These are phyloP conservation scores for Nebria salina DNA, from an alignment of 2,888 invertebrate genomes.

Conservation along the genomic window DNA sequence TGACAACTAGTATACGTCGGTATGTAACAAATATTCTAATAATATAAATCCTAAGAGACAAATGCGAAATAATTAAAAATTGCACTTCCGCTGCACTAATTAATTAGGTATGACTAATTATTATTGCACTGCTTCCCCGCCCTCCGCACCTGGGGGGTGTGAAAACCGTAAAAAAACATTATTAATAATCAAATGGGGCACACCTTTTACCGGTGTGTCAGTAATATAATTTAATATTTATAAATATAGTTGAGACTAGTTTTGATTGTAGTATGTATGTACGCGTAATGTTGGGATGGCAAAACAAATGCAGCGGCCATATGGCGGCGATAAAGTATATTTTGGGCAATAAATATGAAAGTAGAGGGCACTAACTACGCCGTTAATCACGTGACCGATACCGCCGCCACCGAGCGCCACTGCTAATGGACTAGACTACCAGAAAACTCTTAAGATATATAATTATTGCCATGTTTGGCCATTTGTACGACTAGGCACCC, in stretches of 20 bases:
- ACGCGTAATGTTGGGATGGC: not conserved
- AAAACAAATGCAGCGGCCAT: slow-evolving; percentile 54
- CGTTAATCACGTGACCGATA: slow-evolving; percentile 35
- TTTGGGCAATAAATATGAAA: slow-evolving; percentile 37
- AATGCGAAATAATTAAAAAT: slow-evolving; percentile 30
- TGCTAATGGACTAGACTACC: slow-evolving; percentile 32
- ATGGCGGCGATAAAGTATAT: slow-evolving; percentile 42
- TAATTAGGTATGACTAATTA: slow-evolving; percentile 42
- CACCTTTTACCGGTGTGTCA: slow-evolving; percentile 25
- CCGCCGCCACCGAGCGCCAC: slow-evolving; percentile 33
- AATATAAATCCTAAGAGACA: not conserved
- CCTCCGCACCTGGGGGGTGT: slow-evolving; percentile 25
- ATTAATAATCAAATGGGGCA: slow-evolving; percentile 38
- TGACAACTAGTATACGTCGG: too few relatives aligned
- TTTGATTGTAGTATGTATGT: too few relatives aligned
- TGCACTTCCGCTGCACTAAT: slow-evolving; percentile 40
- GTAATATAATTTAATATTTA: not conserved
- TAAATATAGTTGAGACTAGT: not conserved
- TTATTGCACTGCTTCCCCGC: slow-evolving; percentile 10
- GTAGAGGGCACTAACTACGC: slow-evolving; percentile 18
- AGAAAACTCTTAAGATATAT: slow-evolving; percentile 41
- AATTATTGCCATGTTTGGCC: slow-evolving; percentile 32
- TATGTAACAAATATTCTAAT: not conserved
- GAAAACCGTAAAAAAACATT: slow-evolving; percentile 37
- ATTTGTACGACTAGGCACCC: not conserved